Base-by-base conservation (phyloP, 2,113 vertebrate genomes). In the Phylloscopus whistleri region DNA sequence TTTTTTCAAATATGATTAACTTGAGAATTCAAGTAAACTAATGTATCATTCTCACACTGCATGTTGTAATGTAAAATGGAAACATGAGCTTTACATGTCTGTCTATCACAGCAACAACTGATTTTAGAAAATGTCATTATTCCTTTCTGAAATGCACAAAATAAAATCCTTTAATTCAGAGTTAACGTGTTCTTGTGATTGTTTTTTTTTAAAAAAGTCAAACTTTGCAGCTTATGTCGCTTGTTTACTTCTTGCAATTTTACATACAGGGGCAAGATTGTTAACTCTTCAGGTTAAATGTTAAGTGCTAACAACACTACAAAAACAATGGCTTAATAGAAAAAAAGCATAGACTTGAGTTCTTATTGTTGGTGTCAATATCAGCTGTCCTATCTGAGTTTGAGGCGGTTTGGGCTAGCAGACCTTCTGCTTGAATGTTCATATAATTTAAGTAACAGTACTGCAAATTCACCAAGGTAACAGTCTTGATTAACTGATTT, bases 101-200 rank as follows among this genome's bases (percentile, higher is more conserved):
- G 93, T 96, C 80, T 93, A 90, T 64, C 73, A 84, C 84, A 92
- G 49, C 82, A 95, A 58, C 79, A 88, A 55, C 76, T 96, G 83
- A 94, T 41, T 91, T 90, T 96, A 90, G n/a, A 43, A 64, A 93
- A 86, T 90, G 90, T 95, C 84, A 81, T 84, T 94, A 94, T 89
- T 93, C 90, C 83, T 92, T 83, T 96, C 92, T 96, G 93, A 97
- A 93, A 94, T 95, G 89, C 93, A 96, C 92, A 97, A 95, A 98
- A 98, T 98, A 98, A 98, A 98, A 95, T 39, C 37, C 35, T 84
- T 83, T 81, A n/a, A 63, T 59, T 89, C 77, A 84, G 22, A 82
- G 8, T 53, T 89, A n/a, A 64, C 7, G 16, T 68, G 76, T n/a
- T 52, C 39, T 20, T 5, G 37, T 87, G 66, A 3, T 58, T 53